Base-by-base conservation (phyloP, 1,140 invertebrate species). In the Diplogasteroides magnus region DNA sequence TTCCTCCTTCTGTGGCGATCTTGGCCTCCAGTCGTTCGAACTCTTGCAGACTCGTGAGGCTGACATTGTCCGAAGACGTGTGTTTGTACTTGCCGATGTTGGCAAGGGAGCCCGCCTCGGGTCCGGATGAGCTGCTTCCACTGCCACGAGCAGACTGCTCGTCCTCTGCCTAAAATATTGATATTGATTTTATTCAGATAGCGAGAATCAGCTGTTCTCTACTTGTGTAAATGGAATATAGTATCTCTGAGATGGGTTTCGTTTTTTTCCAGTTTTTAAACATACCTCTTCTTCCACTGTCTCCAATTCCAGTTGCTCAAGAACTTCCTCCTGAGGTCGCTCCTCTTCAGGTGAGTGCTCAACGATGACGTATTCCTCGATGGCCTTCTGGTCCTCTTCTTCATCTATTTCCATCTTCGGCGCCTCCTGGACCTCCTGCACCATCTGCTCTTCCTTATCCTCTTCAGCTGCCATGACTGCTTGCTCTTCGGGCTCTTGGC, bases 11-110 rank as follows among this genome's bases (percentile, higher is more conserved):
- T 26, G 62, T 57, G 28, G 67, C 63, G 1, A 77, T 48, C 65
- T 78, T 73, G 37, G 58, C 62, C 48, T 79, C 77, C 14, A 79
- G 69, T 61, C 77, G 29, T 64, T 79, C 77, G 28, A 79, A 80
- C 63, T 79, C 77, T 68, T 80, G 78, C 1, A 79, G 68, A 31
- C 70, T 76, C 6, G 72, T 74, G 27, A 77, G 61, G 14, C 72
- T 75, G 11, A 77, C 76, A 32, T 78, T 77, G 58, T 78, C 77
- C 56, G 60, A 67, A 29, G 68, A 72, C 31, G 58, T 60, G 66
- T 76, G 69, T 64, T 76, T 73, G 26, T 73, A 66, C 27, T 77
- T 77, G 56, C 64, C 65, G 57, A 72, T 29, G 26, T 29, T 56
- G 14, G 62, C 56, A 29, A 63, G 29, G 48, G 62, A 55, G n/a